These are phyloP conservation scores for Idaea biselata DNA, from an alignment of 2,888 invertebrate genomes.

Conservation along the genomic window DNA sequence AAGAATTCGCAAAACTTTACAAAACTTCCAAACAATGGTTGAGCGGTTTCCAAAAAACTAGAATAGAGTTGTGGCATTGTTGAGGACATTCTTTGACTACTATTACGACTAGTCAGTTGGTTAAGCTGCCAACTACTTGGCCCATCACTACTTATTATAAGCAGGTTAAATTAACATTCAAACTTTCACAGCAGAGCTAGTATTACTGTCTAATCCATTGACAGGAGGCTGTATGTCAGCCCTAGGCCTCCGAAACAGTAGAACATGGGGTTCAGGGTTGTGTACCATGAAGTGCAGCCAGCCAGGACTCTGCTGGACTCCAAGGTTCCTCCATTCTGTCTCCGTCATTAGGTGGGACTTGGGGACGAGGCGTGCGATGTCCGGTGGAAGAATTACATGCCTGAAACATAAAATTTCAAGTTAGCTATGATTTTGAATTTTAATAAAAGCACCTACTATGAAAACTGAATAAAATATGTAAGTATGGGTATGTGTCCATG, in stretches of 20 bases:
- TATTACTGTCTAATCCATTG: slow-evolving; percentile 56
- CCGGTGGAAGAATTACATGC: slow-evolving; percentile 94
- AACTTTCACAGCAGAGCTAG: slow-evolving; percentile 55
- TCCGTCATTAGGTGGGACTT: slow-evolving; percentile 96
- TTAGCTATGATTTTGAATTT: background rate
- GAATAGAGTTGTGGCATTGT: no score
- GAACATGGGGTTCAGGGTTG: slow-evolving; percentile 93
- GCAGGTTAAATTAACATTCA: slow-evolving; percentile 28
- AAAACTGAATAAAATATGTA: no score
- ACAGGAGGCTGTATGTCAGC: slow-evolving; percentile 51
- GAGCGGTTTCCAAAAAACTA: no score
- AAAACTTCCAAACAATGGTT: no score
- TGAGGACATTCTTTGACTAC: no score
- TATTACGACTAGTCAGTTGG: no score
- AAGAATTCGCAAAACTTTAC: no score
- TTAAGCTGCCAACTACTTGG: no score
- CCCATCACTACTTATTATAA: no score
- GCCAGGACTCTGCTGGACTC: slow-evolving; percentile 95
- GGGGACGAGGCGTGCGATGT: slow-evolving; percentile 91
- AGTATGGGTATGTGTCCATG: no score
- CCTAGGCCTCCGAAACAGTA: slow-evolving; percentile 86
- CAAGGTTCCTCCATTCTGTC: slow-evolving; percentile 96
- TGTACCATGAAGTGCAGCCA: slow-evolving; percentile 94
- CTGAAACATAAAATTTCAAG: slow-evolving; percentile 63
- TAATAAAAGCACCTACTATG: background rate